Conservation (phyloP, 35 echinoderm and acorn worm genomes). For the Anneissia japonica region DNA sequence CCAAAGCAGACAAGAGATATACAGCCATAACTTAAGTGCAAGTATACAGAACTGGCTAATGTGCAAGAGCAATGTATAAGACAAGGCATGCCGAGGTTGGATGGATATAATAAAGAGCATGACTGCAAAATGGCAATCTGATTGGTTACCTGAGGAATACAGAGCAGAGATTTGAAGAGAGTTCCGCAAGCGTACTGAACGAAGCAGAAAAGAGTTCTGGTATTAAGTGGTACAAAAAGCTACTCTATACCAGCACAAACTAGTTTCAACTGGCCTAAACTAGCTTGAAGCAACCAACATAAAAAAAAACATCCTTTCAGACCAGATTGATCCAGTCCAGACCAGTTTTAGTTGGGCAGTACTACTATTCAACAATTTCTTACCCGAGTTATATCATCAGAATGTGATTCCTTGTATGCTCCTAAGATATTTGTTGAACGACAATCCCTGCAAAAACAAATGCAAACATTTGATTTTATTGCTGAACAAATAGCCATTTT, state of each 20-base stretch:
- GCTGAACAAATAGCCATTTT: too few species aligned
- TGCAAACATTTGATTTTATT: too few species aligned
- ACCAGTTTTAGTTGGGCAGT: too few species aligned
- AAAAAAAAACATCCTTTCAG: too few species aligned
- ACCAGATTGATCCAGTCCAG: too few species aligned
- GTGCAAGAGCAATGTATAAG: background rate
- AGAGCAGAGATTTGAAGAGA: background rate
- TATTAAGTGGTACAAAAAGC: background rate
- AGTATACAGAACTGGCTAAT: background rate
- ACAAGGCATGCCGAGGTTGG: background rate
- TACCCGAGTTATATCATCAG: conserved; percentile 97
- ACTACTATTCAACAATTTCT: background rate
- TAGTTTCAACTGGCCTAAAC: too few species aligned
- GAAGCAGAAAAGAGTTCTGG: background rate
- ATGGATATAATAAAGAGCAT: background rate
- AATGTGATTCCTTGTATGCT: conserved; percentile 95
- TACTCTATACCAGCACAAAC: too few species aligned
- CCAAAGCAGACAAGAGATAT: too few species aligned
- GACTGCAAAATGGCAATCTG: background rate
- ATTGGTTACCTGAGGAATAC: background rate
- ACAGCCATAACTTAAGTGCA: too few species aligned
- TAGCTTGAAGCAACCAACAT: too few species aligned
- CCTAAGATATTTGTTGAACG: conserved; percentile 86
- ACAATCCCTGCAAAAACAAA: conserved; percentile 63
- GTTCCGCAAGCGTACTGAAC: background rate